phyloP scores from a whole-genome alignment of 2,113 vertebrate species.

The Tonatia bakeri region DNA sequence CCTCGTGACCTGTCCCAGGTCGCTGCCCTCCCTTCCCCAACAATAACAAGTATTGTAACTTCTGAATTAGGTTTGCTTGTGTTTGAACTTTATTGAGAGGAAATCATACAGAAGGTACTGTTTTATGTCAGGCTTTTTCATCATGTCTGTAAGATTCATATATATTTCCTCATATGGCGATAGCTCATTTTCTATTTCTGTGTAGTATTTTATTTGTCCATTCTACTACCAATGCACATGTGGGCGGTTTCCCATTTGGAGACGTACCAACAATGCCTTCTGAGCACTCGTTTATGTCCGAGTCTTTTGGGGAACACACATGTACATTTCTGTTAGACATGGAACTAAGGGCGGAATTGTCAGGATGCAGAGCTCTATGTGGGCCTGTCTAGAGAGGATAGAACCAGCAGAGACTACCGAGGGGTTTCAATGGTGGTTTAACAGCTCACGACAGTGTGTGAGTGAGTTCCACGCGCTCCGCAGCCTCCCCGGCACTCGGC shows the following conservation, averaged over 20 bases:
- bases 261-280: background rate
- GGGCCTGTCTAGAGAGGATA: background rate
- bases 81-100: background rate
- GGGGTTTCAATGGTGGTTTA: background rate
- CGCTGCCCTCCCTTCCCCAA: background rate
- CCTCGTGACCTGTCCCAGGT: background rate
- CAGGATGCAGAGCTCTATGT: background rate
- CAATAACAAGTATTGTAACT: background rate
- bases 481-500: background rate
- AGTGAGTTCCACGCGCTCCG: background rate
- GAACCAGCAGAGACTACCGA: background rate
- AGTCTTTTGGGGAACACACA: background rate
- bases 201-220: background rate
- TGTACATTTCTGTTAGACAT: background rate
- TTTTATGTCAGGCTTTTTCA: background rate
- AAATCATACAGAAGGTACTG: background rate
- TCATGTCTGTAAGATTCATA: background rate
- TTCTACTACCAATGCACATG: background rate
- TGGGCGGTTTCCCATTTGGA: background rate
- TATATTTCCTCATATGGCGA: background rate
- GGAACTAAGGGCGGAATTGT: background rate
- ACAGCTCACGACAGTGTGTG: background rate
- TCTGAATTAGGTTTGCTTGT: background rate
- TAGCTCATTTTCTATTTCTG: background rate
- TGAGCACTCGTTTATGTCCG: background rate